Evolutionary conservation across 2,113 vertebrate species (phyloP).

Genomic region (Pungitius pungitius): DNA sequence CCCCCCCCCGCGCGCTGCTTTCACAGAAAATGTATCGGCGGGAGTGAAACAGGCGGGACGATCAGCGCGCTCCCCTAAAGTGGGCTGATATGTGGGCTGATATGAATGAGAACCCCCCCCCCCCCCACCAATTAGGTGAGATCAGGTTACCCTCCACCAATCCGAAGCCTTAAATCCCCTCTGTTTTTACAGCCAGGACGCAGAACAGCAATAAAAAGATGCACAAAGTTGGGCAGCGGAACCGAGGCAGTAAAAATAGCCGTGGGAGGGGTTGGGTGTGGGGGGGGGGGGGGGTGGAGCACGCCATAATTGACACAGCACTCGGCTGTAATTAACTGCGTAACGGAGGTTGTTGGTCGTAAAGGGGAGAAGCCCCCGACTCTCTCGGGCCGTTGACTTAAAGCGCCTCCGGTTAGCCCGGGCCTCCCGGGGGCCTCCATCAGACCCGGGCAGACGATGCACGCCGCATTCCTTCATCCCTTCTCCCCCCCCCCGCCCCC

Average conservation of each 20-base stretch:
- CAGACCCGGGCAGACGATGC: slow-evolving; percentile 26
- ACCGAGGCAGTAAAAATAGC: slow-evolving; percentile 62
- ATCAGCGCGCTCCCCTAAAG: slow-evolving; percentile 6
- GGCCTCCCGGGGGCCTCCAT: slow-evolving; percentile 30
- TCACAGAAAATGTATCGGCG: too few species aligned
- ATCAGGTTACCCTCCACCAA: slow-evolving; percentile 77
- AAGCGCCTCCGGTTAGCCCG: slow-evolving; percentile 31
- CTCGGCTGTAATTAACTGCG: slow-evolving; percentile 76
- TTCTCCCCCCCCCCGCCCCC: background rate
- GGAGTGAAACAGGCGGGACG: too few species aligned
- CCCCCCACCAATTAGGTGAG: slow-evolving; percentile 72
- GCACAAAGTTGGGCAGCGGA: slow-evolving; percentile 60
- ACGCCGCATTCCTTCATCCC: slow-evolving; percentile 25
- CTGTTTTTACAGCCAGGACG: slow-evolving; percentile 75
- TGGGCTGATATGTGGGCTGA: slow-evolving; percentile 50
- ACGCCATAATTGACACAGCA: slow-evolving; percentile 74
- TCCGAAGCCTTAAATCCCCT: slow-evolving; percentile 74
- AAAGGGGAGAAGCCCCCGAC: slow-evolving; percentile 55
- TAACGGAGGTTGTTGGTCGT: slow-evolving; percentile 73
- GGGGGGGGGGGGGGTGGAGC: slow-evolving; percentile 56
- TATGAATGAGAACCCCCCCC: slow-evolving; percentile 73
- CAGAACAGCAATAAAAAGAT: slow-evolving; percentile 73
- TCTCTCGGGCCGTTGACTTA: slow-evolving; percentile 53
- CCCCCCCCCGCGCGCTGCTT: too few species aligned
- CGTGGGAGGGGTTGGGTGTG: slow-evolving; percentile 32